Percentiles rank a stretch among this genome's conserved stretches.
phyloP scores from a whole-genome alignment of 1,140 invertebrate species.

The Drosophila baimaii region DNA sequence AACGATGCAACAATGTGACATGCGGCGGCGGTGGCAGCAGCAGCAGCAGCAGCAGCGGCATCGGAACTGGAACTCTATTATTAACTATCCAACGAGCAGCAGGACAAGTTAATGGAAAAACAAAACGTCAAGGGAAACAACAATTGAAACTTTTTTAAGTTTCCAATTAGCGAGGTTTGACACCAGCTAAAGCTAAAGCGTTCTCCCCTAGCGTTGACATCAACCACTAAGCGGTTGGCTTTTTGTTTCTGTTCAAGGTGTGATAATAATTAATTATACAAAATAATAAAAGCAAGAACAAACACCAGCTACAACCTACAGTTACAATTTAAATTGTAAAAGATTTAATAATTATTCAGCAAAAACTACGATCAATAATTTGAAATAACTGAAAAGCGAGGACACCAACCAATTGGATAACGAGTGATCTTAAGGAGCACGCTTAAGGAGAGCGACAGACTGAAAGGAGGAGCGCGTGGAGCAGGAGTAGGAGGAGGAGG shows the following conservation, averaged over 20 bases:
- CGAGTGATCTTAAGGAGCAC: conserved; percentile 1
- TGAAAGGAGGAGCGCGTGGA: conserved; percentile 18
- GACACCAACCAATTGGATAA: conserved; percentile 10
- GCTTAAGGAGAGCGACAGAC: conserved; percentile 42
- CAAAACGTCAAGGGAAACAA: conserved; percentile 3
- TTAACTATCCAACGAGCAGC: not conserved
- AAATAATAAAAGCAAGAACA: not conserved
- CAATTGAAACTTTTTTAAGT: conserved; percentile 6
- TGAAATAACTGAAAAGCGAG: conserved; percentile 6
- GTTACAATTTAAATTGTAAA: not conserved
- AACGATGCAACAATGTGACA: conserved; percentile 71
- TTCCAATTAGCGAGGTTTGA: conserved; percentile 6
- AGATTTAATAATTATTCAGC: not conserved
- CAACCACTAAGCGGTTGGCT: not conserved
- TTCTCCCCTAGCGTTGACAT: not conserved
- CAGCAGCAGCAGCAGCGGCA: conserved; percentile 28
- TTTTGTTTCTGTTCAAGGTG: not conserved
- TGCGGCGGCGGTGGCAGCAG: conserved; percentile 26
- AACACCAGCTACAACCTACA: too few species aligned
- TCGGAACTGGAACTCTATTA: conserved; percentile 1
- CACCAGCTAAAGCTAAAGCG: conserved; percentile 1
- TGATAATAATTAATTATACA: not conserved
- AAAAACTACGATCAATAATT: not conserved
- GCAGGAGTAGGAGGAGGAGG: not conserved
- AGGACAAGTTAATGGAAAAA: not conserved